Conservation (phyloP, 2,113 vertebrate genomes). For the Verasper variegatus region DNA sequence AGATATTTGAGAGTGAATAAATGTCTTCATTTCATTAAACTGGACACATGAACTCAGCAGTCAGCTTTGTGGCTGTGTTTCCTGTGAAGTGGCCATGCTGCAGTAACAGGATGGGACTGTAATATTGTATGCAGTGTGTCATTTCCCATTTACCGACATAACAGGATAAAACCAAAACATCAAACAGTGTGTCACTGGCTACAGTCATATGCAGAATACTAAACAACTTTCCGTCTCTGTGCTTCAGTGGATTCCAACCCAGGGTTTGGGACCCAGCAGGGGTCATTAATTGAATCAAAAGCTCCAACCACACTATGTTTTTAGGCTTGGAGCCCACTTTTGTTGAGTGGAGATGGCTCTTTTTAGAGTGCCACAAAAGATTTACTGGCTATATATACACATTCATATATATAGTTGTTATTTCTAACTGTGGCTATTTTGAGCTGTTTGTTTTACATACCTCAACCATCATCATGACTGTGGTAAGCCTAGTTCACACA, state of each 20-base stretch:
- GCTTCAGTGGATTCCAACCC: not conserved
- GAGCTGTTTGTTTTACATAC: not conserved
- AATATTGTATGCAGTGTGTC: conserved; percentile 12
- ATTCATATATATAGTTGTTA: no score
- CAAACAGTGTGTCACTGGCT: not conserved
- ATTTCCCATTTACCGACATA: conserved; percentile 3
- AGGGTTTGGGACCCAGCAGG: not conserved
- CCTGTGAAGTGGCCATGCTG: conserved; percentile 8
- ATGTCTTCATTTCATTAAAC: conserved; percentile 21
- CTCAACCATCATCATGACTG: no score
- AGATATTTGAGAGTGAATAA: conserved; percentile 12
- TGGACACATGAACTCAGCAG: conserved; percentile 30
- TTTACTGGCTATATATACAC: no score
- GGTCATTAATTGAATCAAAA: not conserved
- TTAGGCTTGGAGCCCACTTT: no score
- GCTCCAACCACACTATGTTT: not conserved
- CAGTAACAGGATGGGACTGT: not conserved
- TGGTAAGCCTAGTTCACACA: no score
- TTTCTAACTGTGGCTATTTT: no score
- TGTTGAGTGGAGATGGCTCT: no score
- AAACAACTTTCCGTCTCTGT: not conserved
- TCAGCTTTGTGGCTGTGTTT: not conserved
- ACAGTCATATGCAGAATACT: not conserved
- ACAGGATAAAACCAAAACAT: not conserved
- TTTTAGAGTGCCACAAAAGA: no score